Percentiles rank a stretch among this genome's conserved stretches.
Conservation (phyloP, 2,888 invertebrate genomes). For the Ethmia dodecea region DNA sequence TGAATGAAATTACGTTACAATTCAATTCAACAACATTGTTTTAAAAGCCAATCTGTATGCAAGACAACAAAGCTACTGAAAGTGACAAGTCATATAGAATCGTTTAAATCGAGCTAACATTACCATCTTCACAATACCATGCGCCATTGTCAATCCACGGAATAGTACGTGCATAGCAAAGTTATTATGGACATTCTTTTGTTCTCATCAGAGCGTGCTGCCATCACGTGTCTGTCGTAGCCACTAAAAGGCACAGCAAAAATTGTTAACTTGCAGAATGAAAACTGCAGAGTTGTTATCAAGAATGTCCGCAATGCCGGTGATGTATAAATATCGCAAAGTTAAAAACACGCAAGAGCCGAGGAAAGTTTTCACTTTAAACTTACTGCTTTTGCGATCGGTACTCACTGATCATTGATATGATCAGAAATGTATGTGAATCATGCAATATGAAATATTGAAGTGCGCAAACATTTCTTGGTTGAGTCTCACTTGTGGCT, state of each 20-base stretch:
- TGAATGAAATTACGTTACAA: too few relatives aligned
- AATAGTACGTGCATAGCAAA: conserved; percentile 16
- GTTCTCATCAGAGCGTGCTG: not conserved
- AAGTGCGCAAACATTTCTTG: not conserved
- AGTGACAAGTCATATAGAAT: too few relatives aligned
- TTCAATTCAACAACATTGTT: too few relatives aligned
- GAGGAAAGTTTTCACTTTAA: conserved; percentile 4
- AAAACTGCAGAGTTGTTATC: not conserved
- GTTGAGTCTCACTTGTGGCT: not conserved
- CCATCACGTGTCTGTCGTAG: not conserved
- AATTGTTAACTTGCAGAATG: conserved; percentile 1
- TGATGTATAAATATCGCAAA: conserved; percentile 2
- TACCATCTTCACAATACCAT: too few relatives aligned
- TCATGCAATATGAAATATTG: not conserved
- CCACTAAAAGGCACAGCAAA: not conserved
- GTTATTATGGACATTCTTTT: not conserved
- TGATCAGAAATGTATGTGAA: too few relatives aligned
- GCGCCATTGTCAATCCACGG: not conserved
- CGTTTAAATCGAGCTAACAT: too few relatives aligned
- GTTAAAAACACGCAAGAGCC: not conserved
- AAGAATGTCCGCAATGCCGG: not conserved
- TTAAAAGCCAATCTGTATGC: too few relatives aligned
- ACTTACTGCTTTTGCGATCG: conserved; percentile 1
- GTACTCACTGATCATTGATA: conserved; percentile 1
- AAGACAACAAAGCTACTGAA: too few relatives aligned